A percentile compares a stretch with the other conserved stretches of the same genome.
These are phyloP conservation scores for Orientallactaga bullata DNA, from an alignment of 2,113 vertebrate genomes.

Conservation along the genomic window DNA sequence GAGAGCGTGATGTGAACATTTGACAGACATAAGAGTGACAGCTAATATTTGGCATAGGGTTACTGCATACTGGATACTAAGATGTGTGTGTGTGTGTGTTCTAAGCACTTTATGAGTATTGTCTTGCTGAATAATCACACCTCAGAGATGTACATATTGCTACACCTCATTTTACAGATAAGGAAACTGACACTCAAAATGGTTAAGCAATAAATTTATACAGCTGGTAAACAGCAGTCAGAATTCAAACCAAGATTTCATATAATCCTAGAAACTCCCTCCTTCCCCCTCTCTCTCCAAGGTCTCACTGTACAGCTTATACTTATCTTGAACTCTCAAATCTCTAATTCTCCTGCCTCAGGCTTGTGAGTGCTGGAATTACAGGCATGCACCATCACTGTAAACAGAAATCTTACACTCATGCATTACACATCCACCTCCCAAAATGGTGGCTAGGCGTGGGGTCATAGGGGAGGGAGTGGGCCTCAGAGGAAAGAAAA, in stretches of 20 bases:
- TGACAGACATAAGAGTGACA: background rate
- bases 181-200: constrained; percentile 38
- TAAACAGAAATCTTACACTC: constrained; percentile 15
- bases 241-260: constrained; percentile 12
- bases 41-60: background rate
- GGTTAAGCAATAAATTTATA: background rate
- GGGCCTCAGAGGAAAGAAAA: background rate
- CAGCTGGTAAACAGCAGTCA: constrained; percentile 42
- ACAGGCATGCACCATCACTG: background rate
- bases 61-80: background rate
- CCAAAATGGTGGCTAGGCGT: background rate
- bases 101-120: background rate
- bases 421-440: background rate
- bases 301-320: background rate
- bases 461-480: background rate
- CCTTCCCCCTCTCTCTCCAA: background rate
- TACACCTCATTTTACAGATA: background rate
- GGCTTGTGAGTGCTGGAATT: background rate
- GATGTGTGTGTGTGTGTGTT: background rate
- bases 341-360: background rate
- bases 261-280: background rate
- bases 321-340: background rate
- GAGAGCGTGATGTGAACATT: background rate
- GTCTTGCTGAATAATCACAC: constrained; percentile 32
- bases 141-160: constrained; percentile 17